phyloP scores from a whole-genome alignment of 2,113 vertebrate species.

The Phalacrocorax carbo region DNA sequence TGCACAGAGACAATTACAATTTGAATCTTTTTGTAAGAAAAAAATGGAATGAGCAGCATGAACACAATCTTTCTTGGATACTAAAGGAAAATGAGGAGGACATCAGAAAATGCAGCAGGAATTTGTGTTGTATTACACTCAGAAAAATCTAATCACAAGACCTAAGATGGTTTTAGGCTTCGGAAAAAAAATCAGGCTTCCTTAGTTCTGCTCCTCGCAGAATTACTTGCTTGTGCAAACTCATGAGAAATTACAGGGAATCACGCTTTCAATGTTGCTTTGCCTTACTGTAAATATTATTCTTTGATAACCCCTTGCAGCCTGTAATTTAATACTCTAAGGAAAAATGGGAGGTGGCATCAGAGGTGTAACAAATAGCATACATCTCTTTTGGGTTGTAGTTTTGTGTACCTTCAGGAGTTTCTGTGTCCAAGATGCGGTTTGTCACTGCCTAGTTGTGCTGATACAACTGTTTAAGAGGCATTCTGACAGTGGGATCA shows the following conservation, averaged over 20 bases:
- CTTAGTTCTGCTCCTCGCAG: background rate
- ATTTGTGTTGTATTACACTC: background rate
- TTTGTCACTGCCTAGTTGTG: background rate
- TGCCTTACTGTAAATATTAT: background rate
- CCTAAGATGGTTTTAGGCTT: background rate
- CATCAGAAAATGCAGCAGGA: background rate
- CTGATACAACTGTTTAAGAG: background rate
- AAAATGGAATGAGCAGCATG: background rate
- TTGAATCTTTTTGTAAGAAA: background rate
- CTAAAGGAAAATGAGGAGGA: background rate
- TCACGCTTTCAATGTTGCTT: background rate
- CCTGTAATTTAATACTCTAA: background rate
- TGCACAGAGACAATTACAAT: background rate
- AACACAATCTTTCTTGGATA: background rate
- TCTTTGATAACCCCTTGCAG: background rate
- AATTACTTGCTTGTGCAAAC: background rate
- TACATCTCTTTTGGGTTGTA: background rate
- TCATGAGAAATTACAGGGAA: background rate
- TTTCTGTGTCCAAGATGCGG: background rate
- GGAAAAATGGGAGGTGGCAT: background rate
- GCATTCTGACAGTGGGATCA: background rate
- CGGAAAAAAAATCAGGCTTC: background rate
- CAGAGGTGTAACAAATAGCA: background rate
- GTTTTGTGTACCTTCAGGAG: background rate
- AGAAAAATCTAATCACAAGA: background rate